phyloP scores from a whole-genome alignment of 2,888 invertebrate species.

The Neocrepidodera transversa region DNA sequence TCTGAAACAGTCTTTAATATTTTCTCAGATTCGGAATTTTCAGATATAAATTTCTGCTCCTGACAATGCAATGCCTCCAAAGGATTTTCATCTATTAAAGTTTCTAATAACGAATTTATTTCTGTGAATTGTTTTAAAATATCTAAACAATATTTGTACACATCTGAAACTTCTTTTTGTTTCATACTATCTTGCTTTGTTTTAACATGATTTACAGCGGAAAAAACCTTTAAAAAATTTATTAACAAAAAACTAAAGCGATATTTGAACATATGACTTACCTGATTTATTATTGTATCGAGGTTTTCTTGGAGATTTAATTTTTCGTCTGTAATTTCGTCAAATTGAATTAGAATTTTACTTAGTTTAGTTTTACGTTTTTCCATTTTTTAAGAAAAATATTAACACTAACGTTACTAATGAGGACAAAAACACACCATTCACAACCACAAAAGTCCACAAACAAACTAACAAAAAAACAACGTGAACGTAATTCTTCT shows the following conservation, averaged over 20 bases:
- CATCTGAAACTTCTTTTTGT: conserved; percentile 22
- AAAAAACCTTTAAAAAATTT: conserved; percentile 21
- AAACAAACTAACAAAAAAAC: too few species aligned
- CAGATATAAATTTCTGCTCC: neutral
- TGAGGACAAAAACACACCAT: too few species aligned
- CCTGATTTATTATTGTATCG: conserved; percentile 24
- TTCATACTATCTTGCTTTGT: conserved; percentile 11
- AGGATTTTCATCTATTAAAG: conserved; percentile 22
- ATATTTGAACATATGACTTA: neutral
- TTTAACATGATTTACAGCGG: conserved; percentile 20
- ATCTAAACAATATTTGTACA: conserved; percentile 32
- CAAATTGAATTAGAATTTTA: conserved; percentile 24
- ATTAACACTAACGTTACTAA: too few species aligned
- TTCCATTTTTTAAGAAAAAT: conserved; percentile 22
- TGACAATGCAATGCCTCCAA: neutral
- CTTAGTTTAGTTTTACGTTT: conserved; percentile 24
- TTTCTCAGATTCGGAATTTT: neutral
- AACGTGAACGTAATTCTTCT: too few species aligned
- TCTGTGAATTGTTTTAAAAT: conserved; percentile 32
- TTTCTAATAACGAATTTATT: conserved; percentile 35
- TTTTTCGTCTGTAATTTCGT: conserved; percentile 32
- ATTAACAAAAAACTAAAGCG: neutral
- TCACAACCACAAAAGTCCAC: too few species aligned
- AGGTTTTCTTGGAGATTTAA: conserved; percentile 22
- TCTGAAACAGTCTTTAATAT: neutral